Evolutionary conservation across 2,888 invertebrate species (phyloP).

Genomic region (Synergus itoensis): DNA sequence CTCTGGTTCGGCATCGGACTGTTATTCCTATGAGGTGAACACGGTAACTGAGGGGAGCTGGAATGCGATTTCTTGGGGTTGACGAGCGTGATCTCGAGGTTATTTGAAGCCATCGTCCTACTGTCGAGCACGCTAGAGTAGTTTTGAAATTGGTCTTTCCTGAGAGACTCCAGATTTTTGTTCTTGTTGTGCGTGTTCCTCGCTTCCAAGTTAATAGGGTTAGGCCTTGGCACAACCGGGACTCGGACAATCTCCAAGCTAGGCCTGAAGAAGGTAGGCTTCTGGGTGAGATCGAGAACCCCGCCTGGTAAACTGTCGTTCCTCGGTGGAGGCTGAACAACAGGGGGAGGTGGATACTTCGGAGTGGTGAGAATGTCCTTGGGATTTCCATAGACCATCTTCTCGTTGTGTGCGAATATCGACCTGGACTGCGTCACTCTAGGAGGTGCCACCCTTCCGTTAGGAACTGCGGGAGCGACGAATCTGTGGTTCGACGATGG

Average conservation of each 20-base stretch:
- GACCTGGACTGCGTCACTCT: constrained; percentile 83
- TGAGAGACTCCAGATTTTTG: constrained; percentile 62
- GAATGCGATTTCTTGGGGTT: constrained; percentile 74
- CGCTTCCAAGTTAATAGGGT: constrained; percentile 78
- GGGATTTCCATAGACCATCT: constrained; percentile 86
- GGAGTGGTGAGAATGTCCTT: constrained; percentile 84
- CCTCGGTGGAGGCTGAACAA: constrained; percentile 46
- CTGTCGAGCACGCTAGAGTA: constrained; percentile 77
- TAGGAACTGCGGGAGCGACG: constrained; percentile 64
- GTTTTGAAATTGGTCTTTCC: constrained; percentile 60
- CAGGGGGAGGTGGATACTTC: constrained; percentile 63
- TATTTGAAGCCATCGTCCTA: constrained; percentile 81
- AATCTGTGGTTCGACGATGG: constrained; percentile 63
- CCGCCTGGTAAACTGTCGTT: constrained; percentile 71
- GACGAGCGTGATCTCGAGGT: constrained; percentile 85
- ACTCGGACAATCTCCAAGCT: constrained; percentile 82
- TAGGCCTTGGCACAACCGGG: constrained; percentile 76
- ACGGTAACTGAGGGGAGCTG: constrained; percentile 51
- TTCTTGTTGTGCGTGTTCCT: constrained; percentile 76
- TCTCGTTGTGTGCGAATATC: constrained; percentile 83
- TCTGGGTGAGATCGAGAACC: constrained; percentile 84
- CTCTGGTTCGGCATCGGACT: constrained; percentile 58
- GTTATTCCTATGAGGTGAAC: constrained; percentile 58
- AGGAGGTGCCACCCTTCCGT: constrained; percentile 73
- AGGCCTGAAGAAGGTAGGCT: constrained; percentile 75